Conservation (phyloP, 2,113 vertebrate genomes). For the Scopus umbretta region DNA sequence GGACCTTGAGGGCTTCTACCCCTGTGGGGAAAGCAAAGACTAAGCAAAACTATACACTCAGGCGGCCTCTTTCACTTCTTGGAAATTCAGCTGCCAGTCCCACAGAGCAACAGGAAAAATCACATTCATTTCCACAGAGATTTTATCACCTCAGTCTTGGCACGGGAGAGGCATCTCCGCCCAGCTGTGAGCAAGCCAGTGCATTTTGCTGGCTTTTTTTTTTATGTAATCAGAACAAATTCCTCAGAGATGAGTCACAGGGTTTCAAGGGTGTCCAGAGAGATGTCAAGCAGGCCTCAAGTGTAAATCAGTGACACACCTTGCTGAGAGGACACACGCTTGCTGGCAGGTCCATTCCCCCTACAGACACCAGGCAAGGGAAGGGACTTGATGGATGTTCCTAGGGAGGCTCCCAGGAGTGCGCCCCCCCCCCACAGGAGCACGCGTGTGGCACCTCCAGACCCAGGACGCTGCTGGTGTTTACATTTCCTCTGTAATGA, state of each 20-base stretch:
- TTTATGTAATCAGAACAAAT: slow-evolving; percentile 68
- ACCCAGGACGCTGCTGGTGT: neutral
- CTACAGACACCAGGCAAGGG: neutral
- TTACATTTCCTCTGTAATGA: slow-evolving; percentile 37
- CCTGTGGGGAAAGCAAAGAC: neutral
- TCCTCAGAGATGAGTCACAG: slow-evolving; percentile 60
- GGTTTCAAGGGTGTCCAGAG: slow-evolving; percentile 50
- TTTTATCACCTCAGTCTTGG: slow-evolving; percentile 61
- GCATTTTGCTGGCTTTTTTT: slow-evolving; percentile 57
- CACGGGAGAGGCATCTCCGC: slow-evolving; percentile 61
- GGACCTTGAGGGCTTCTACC: neutral
- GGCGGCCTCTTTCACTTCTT: neutral
- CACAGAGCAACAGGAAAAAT: slow-evolving; percentile 22
- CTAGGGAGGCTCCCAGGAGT: neutral
- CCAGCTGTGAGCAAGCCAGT: slow-evolving; percentile 54
- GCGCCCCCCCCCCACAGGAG: no score
- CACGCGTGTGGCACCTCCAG: neutral
- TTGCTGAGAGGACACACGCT: neutral
- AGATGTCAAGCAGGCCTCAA: slow-evolving; percentile 42
- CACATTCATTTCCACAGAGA: slow-evolving; percentile 42
- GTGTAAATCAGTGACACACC: slow-evolving; percentile 56
- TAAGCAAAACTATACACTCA: neutral
- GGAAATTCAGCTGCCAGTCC: neutral
- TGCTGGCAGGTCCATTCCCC: neutral
- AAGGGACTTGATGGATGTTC: neutral